phyloP scores from a whole-genome alignment of 2,113 vertebrate species.

The Prionailurus viverrinus region DNA sequence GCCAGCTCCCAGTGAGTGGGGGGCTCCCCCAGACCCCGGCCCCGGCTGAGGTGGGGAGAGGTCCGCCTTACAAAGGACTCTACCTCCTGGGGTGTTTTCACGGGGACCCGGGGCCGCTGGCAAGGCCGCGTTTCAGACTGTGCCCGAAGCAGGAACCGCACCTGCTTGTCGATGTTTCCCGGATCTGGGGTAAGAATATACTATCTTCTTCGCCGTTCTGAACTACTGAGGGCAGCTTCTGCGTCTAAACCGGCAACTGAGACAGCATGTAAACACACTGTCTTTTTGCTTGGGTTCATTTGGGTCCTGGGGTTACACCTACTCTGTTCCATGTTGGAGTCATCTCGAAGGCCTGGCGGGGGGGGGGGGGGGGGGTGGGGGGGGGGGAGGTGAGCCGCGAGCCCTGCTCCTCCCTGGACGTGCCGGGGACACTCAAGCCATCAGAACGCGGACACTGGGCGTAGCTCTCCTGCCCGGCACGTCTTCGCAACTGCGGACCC shows the following conservation, averaged over 20 bases:
- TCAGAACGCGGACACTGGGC: background rate
- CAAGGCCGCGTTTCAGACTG: background rate
- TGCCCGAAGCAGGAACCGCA: background rate
- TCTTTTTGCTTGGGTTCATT: background rate
- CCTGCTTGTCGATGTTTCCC: rapidly evolving
- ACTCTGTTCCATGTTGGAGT: rapidly evolving
- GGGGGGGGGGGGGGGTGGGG: background rate
- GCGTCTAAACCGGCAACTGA: rapidly evolving
- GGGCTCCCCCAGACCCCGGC: too few relatives aligned
- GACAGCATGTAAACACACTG: rapidly evolving
- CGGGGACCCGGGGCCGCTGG: background rate
- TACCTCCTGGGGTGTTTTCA: too few relatives aligned
- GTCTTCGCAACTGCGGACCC: background rate
- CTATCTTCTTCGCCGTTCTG: background rate
- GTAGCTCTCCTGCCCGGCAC: rapidly evolving
- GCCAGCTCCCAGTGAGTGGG: rapidly evolving
- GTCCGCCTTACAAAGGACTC: too few relatives aligned
- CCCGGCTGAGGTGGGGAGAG: background rate
- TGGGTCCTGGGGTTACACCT: background rate
- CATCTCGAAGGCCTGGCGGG: background rate
- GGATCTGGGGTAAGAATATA: background rate
- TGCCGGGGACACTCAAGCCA: rapidly evolving
- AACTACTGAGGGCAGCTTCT: rapidly evolving
- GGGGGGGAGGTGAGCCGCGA: background rate
- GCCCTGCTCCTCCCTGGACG: background rate